A percentile compares a stretch with the other conserved stretches of the same genome.
These are phyloP conservation scores for Tympanoctomys barrerae DNA, from an alignment of 2,797 vertebrate species.

Conservation along the genomic window DNA sequence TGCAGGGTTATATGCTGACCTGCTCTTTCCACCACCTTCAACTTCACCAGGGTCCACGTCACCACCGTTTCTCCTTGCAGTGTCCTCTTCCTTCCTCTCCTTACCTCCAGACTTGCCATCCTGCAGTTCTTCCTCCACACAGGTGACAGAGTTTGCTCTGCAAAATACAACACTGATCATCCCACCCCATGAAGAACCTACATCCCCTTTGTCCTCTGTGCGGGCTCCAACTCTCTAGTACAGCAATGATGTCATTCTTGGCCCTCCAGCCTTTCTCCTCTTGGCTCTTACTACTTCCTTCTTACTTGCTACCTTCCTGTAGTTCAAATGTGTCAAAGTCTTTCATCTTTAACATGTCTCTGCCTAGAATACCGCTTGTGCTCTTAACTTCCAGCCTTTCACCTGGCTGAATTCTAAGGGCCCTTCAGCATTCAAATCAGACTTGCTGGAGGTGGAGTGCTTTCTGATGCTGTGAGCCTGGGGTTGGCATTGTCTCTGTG, in stretches of 20 bases:
- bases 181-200: neutral
- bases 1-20: neutral
- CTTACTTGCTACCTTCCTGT: neutral
- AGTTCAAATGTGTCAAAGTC: neutral
- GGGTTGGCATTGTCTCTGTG: neutral
- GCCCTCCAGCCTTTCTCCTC: neutral
- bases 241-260: neutral
- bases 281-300: neutral
- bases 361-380: neutral
- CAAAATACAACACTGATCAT: neutral
- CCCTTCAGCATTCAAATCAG: constrained; percentile 19
- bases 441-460: neutral
- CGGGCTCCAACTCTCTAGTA: neutral
- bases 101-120: neutral
- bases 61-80: neutral
- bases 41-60: neutral
- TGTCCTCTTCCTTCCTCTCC: neutral
- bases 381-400: neutral
- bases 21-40: neutral
- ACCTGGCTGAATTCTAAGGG: neutral
- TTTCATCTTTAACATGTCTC: neutral
- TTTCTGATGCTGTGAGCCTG: neutral
- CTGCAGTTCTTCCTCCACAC: neutral
- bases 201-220: neutral
- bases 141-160: neutral